A percentile compares a stretch with the other conserved stretches of the same genome.
Evolutionary conservation across 1,140 invertebrate species (phyloP).

Genomic region (Drosophila cardini): DNA sequence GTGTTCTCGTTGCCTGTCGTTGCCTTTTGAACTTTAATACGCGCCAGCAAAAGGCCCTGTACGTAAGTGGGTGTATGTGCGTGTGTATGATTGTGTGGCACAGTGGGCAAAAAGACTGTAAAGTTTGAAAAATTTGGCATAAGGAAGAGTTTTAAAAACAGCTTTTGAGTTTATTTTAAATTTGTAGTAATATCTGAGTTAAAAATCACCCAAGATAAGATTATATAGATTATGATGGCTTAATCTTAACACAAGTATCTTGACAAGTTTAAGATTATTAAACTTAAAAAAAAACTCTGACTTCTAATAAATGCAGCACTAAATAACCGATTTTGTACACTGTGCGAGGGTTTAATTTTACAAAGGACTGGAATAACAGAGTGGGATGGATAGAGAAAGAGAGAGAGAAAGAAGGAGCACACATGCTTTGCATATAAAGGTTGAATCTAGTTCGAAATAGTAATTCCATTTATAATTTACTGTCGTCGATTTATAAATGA

Average conservation of each 20-base stretch:
- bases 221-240: too few relatives aligned
- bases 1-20: constrained; percentile 45
- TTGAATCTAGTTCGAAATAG: constrained; percentile 35
- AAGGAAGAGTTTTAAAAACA: too few relatives aligned
- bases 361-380: constrained; percentile 47
- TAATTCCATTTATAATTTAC: constrained; percentile 81
- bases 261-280: background rate
- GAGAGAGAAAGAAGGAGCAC: background rate
- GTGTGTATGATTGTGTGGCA: background rate
- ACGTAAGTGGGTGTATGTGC: constrained; percentile 11
- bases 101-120: background rate
- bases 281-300: too few relatives aligned
- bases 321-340: background rate
- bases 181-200: too few relatives aligned
- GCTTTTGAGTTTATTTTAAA: too few relatives aligned
- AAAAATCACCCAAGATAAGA: too few relatives aligned
- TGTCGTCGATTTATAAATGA: constrained; percentile 79
- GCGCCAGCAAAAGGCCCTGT: constrained; percentile 11
- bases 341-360: constrained; percentile 41
- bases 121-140: too few relatives aligned
- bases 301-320: too few relatives aligned
- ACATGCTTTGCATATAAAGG: constrained; percentile 6
- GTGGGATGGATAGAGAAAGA: background rate
- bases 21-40: constrained; percentile 72
- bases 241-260: too few relatives aligned